Evolutionary conservation across 2,797 vertebrate species (phyloP).

Genomic region (Sebastes oblongus): DNA sequence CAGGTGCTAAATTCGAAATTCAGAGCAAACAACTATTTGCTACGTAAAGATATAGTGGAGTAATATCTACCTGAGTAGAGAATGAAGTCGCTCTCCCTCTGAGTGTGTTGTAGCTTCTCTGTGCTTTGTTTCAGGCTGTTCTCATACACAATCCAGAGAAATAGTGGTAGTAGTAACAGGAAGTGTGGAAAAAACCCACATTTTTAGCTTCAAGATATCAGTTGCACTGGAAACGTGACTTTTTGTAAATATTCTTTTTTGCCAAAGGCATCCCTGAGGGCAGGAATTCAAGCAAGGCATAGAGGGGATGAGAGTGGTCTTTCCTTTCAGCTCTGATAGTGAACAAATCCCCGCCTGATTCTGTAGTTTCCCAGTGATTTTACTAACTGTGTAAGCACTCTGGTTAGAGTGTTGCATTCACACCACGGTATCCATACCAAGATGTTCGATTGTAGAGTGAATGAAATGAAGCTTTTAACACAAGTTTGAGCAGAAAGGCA

Average conservation of each 20-base stretch:
- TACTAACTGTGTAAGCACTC: not conserved
- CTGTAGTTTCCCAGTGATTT: not conserved
- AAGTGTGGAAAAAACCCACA: not conserved
- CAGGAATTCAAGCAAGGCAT: constrained; percentile 24
- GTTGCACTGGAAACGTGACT: constrained; percentile 9
- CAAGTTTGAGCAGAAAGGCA: not conserved
- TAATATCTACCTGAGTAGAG: not conserved
- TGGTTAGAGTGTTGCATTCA: not conserved
- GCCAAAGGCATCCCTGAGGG: constrained; percentile 24
- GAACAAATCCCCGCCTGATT: constrained; percentile 5
- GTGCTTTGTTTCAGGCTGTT: too few relatives aligned
- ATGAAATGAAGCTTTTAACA: not conserved
- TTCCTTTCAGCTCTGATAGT: constrained; percentile 9
- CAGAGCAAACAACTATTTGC: not conserved
- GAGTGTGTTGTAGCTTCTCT: too few relatives aligned
- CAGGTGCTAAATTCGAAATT: not conserved
- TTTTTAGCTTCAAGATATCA: not conserved
- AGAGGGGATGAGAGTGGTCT: constrained; percentile 11
- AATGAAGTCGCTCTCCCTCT: not conserved
- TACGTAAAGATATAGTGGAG: not conserved
- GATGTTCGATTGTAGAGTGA: not conserved
- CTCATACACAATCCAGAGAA: not conserved
- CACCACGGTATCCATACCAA: not conserved
- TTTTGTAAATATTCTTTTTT: constrained; percentile 32
- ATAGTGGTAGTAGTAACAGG: not conserved